phyloP scores from a whole-genome alignment of 2,888 invertebrate genomes.

The Xestia sexstrigata region DNA sequence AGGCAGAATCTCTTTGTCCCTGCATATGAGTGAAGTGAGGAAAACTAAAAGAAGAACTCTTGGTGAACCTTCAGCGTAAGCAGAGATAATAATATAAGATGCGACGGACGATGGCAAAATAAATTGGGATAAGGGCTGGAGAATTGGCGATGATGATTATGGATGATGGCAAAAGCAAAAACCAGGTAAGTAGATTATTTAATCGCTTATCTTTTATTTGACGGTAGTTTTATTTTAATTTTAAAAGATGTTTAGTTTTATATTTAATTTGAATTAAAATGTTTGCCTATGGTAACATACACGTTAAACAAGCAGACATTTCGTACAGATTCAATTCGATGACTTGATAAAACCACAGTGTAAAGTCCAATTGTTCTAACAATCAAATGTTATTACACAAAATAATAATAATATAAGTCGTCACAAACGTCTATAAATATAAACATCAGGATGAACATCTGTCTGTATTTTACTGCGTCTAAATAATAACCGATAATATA shows the following conservation, averaged over 20 bases:
- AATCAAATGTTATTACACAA: constrained; percentile 52
- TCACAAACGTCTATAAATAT: constrained; percentile 64
- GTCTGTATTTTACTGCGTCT: constrained; percentile 67
- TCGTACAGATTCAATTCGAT: background rate
- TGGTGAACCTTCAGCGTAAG: background rate
- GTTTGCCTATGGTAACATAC: background rate
- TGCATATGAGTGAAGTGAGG: background rate
- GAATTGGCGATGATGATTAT: too few relatives aligned
- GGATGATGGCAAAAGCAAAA: background rate
- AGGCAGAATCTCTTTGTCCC: background rate
- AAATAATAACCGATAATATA: constrained; percentile 65
- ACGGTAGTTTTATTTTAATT: background rate
- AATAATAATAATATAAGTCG: constrained; percentile 63
- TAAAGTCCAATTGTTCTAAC: constrained; percentile 30
- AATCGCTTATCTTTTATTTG: background rate
- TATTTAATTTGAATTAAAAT: background rate
- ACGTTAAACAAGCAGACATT: background rate
- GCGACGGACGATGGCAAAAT: background rate
- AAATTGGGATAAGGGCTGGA: too few relatives aligned
- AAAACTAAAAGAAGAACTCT: background rate
- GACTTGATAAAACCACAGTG: constrained; percentile 7
- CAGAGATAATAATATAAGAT: background rate
- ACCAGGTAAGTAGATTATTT: background rate
- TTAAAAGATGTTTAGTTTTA: background rate
- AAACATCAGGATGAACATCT: constrained; percentile 67